Conservation (phyloP, 2,113 vertebrate species). For the Dicerorhinus sumatrensis region DNA sequence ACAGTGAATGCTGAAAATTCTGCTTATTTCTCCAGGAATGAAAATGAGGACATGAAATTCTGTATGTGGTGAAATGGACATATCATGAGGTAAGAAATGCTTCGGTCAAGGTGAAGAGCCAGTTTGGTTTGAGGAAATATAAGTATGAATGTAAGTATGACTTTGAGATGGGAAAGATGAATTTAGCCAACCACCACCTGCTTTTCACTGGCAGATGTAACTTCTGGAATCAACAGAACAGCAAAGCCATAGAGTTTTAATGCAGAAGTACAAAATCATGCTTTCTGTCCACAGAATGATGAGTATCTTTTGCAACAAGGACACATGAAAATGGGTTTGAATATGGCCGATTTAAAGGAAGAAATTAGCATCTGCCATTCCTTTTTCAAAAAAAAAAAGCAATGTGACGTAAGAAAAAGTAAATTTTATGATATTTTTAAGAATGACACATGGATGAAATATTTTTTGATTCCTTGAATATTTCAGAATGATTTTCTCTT, state of each 20-base stretch:
- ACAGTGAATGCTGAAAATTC: background rate
- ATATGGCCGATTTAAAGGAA: background rate
- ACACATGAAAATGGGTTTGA: background rate
- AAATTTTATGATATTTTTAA: background rate
- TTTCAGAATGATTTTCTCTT: background rate
- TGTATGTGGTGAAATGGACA: background rate
- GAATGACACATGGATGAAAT: background rate
- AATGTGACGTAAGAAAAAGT: background rate
- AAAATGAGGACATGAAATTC: background rate
- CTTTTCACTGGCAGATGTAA: background rate
- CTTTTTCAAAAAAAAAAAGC: background rate
- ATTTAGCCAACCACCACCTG: accelerated
- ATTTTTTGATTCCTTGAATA: background rate
- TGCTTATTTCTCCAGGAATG: background rate
- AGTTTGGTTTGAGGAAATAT: background rate
- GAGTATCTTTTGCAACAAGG: background rate
- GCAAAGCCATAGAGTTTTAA: background rate
- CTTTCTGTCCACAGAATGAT: background rate
- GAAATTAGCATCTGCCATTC: background rate
- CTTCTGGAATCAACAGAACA: background rate
- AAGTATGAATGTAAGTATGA: background rate
- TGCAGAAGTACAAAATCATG: background rate
- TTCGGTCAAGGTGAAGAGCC: background rate
- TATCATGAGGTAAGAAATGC: background rate
- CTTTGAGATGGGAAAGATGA: background rate